Conservation (phyloP, 2,113 vertebrate species). For the Pedionomus torquatus region DNA sequence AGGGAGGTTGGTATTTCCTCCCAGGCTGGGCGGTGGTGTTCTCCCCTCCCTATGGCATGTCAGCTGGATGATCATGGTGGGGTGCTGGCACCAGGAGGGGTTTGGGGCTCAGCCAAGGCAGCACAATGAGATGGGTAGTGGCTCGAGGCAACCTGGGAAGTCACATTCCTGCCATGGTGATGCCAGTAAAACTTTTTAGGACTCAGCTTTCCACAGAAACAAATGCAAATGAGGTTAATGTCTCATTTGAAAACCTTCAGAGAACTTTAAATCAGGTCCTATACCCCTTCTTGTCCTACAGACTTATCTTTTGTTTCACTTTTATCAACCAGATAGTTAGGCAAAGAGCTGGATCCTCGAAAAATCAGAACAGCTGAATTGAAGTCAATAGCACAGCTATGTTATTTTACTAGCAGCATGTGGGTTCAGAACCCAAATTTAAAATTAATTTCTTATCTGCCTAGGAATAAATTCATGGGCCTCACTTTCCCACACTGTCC, state of each 20-base stretch:
- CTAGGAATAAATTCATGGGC: not conserved
- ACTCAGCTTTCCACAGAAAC: not conserved
- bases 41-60: fast-evolving
- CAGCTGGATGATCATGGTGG: fast-evolving
- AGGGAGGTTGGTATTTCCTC: fast-evolving
- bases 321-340: not conserved
- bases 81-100: fast-evolving
- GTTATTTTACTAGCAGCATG: not conserved
- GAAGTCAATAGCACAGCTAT: not conserved
- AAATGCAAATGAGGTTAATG: not conserved
- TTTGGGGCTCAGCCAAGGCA: not conserved
- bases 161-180: not conserved
- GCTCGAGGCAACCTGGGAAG: fast-evolving
- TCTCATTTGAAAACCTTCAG: not conserved
- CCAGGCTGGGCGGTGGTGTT: not conserved
- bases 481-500: not conserved
- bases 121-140: not conserved
- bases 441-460: not conserved
- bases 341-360: not conserved
- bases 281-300: not conserved
- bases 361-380: not conserved
- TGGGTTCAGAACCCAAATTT: not conserved
- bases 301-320: not conserved
- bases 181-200: not conserved
- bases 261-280: not conserved